Conservation (phyloP, 2,113 vertebrate genomes). For the Myrmophylax atrothorax region DNA sequence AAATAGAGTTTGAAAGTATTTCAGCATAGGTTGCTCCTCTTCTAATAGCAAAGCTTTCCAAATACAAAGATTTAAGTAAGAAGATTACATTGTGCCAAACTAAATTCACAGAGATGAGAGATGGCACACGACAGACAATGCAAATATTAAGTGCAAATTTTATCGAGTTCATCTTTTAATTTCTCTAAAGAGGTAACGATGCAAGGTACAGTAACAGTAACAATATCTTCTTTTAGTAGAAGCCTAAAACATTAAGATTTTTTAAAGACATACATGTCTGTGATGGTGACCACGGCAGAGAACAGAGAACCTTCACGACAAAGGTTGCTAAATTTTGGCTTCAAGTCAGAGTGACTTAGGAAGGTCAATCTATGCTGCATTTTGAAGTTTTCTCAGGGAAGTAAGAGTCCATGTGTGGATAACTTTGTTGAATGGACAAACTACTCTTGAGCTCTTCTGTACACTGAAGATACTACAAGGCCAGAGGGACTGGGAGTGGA, state of each 20-base stretch:
- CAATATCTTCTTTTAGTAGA: neutral
- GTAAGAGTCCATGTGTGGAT: neutral
- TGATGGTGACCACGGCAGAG: neutral
- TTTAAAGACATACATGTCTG: neutral
- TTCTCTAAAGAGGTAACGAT: neutral
- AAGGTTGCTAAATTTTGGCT: neutral
- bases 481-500: neutral
- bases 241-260: neutral
- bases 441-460: neutral
- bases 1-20: neutral
- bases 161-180: neutral
- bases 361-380: neutral
- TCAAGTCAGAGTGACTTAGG: neutral
- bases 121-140: neutral
- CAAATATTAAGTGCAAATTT: neutral
- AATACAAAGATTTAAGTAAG: neutral
- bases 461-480: neutral
- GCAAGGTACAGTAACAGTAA: neutral
- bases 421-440: neutral
- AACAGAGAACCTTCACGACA: neutral
- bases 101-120: neutral
- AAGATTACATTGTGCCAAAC: conserved; percentile 14
- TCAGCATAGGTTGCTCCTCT: neutral
- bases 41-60: neutral
- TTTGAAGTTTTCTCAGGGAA: neutral